Percentiles rank a stretch among this genome's conserved stretches.
Evolutionary conservation across 2,888 invertebrate species (phyloP).

Genomic region (Folsomia candida): DNA sequence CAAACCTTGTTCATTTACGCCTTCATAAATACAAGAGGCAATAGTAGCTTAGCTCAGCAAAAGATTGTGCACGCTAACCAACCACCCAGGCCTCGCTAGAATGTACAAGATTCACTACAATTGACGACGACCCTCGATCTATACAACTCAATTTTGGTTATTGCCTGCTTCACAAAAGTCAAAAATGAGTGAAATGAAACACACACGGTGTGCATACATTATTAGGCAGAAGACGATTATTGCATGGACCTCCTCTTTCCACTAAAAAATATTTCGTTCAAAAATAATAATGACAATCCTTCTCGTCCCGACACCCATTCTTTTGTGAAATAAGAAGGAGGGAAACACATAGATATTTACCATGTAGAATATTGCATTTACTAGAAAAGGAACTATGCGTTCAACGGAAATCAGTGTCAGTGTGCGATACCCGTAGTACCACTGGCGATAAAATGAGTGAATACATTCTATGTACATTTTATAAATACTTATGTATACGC

Average conservation of each 20-base stretch:
- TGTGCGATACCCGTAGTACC: too few relatives aligned
- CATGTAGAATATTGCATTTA: background rate
- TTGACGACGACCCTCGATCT: background rate
- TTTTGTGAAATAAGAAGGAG: too few relatives aligned
- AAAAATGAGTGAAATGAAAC: background rate
- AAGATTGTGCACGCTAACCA: background rate
- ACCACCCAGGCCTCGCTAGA: background rate
- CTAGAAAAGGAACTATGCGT: background rate
- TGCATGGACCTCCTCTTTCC: background rate
- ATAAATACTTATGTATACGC: too few relatives aligned
- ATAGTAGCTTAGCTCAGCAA: background rate
- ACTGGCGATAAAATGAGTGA: too few relatives aligned
- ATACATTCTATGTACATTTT: too few relatives aligned
- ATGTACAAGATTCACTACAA: background rate
- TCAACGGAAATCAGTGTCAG: background rate
- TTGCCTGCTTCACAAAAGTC: background rate
- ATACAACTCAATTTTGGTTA: background rate
- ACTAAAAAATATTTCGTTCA: background rate
- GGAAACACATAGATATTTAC: too few relatives aligned
- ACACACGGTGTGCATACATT: background rate
- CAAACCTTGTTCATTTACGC: background rate
- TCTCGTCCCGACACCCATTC: too few relatives aligned
- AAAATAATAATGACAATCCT: background rate
- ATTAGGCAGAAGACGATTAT: conserved; percentile 2
- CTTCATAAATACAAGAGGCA: too few relatives aligned